Evolutionary conservation across 2,888 invertebrate genomes (phyloP).

Genomic region (Tipula lateralis): DNA sequence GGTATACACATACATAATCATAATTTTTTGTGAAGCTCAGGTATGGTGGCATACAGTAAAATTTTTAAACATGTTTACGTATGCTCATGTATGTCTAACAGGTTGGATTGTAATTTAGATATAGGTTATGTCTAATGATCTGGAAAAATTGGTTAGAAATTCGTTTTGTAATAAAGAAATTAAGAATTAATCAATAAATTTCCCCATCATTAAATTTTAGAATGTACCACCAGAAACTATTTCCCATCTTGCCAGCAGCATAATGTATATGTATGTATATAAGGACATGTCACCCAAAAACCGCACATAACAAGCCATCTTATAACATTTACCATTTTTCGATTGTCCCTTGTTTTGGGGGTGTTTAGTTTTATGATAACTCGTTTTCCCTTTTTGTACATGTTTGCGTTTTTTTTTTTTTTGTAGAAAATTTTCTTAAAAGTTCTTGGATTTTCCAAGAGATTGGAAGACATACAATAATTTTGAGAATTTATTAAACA

Average conservation of each 20-base stretch:
- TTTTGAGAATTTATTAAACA: neutral
- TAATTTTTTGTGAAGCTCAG: neutral
- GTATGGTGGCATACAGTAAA: too few species aligned
- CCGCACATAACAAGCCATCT: neutral
- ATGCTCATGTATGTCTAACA: too few species aligned
- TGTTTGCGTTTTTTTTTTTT: neutral
- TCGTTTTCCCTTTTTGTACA: neutral
- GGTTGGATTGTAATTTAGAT: too few species aligned
- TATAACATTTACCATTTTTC: neutral
- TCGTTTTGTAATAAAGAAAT: neutral
- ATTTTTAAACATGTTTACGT: neutral
- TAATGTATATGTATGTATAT: neutral
- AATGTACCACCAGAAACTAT: neutral
- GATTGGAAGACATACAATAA: neutral
- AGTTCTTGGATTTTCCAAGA: neutral
- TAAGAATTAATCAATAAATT: neutral
- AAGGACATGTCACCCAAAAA: neutral
- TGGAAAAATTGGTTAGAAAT: neutral
- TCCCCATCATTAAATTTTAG: neutral
- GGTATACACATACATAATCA: neutral
- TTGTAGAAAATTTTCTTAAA: neutral
- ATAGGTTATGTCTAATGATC: neutral
- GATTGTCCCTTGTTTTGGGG: conserved; percentile 1
- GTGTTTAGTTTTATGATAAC: conserved; percentile 1
- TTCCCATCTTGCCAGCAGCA: neutral